Evolutionary conservation across 2,888 invertebrate genomes (phyloP).

Genomic region (Spicauda simplicius): DNA sequence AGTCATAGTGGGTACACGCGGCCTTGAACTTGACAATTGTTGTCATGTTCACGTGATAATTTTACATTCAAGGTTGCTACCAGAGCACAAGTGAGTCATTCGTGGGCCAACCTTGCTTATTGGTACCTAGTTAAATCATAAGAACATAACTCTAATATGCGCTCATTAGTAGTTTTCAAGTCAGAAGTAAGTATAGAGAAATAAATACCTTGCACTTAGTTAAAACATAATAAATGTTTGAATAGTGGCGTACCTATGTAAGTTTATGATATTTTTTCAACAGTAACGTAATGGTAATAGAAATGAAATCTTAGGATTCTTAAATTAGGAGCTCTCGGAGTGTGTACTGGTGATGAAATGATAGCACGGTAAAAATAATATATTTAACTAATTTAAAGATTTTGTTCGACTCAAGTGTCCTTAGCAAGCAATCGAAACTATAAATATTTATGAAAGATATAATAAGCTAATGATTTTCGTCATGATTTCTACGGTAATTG

Average conservation of each 20-base stretch:
- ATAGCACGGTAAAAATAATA: too few species aligned
- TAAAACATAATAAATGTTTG: too few species aligned
- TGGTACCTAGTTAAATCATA: background rate
- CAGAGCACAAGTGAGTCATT: conserved; percentile 28
- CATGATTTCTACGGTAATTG: too few species aligned
- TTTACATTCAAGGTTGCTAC: conserved; percentile 37
- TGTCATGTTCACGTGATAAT: conserved; percentile 38
- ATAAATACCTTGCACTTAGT: background rate
- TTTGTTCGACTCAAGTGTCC: too few species aligned
- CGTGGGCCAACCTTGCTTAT: conserved; percentile 19
- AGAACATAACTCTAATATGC: background rate
- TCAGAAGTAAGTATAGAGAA: background rate
- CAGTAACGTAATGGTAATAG: too few species aligned
- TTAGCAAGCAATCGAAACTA: background rate
- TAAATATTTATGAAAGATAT: background rate
- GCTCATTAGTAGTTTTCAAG: background rate
- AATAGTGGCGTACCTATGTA: too few species aligned
- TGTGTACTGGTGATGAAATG: too few species aligned
- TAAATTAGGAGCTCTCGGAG: too few species aligned
- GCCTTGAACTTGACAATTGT: conserved; percentile 43
- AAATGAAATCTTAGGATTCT: too few species aligned
- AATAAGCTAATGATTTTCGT: background rate
- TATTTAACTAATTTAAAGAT: too few species aligned
- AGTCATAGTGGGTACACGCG: conserved; percentile 10
- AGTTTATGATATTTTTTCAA: too few species aligned